Conservation (phyloP, 2,113 vertebrate genomes). For the Sphaerodactylus townsendi region DNA sequence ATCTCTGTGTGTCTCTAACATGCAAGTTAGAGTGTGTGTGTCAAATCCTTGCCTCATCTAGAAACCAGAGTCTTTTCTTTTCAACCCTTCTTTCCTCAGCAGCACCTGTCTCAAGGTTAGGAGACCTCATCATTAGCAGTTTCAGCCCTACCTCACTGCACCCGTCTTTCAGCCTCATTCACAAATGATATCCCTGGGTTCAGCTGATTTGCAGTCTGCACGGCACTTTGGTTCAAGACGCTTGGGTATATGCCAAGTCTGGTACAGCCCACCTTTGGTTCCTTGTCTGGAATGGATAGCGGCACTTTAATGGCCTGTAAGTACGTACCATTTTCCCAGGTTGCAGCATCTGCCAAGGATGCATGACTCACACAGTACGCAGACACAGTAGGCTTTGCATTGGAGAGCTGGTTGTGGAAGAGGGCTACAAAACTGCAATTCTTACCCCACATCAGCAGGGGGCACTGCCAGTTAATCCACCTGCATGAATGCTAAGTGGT, state of each 20-base stretch:
- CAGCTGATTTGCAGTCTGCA: background rate
- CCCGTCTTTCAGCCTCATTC: background rate
- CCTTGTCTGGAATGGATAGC: background rate
- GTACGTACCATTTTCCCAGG: too few species aligned
- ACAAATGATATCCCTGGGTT: background rate
- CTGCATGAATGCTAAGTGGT: rapidly evolving
- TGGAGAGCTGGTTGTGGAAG: background rate
- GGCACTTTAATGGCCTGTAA: background rate
- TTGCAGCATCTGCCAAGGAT: background rate
- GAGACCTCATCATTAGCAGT: background rate
- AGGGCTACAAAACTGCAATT: too few species aligned
- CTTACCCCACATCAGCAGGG: background rate
- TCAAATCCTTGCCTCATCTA: background rate
- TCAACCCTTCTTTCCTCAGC: background rate
- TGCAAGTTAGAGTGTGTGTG: background rate
- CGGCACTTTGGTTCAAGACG: background rate
- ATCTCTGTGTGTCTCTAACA: background rate
- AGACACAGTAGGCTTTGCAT: background rate
- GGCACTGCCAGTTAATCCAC: background rate
- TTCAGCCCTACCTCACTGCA: background rate
- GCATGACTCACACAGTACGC: background rate
- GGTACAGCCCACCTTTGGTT: background rate
- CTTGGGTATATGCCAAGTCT: background rate
- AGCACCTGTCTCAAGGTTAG: background rate
- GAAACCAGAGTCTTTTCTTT: background rate